phyloP scores from a whole-genome alignment of 2,797 vertebrate species.

The Leptodactylus fallax region DNA sequence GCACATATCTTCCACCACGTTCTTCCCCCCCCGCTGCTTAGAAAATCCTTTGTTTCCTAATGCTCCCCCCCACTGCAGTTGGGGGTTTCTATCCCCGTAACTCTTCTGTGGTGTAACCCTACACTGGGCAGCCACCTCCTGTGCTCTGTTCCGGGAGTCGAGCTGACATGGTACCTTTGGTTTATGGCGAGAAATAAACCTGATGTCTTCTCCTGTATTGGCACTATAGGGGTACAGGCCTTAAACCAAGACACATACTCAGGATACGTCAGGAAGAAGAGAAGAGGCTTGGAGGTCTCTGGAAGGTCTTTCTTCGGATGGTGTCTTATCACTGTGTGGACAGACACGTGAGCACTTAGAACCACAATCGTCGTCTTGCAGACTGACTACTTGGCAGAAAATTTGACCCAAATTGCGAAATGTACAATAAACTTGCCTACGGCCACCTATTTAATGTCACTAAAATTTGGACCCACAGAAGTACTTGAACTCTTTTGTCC shows the following conservation, averaged over 20 bases:
- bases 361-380: background rate
- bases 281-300: background rate
- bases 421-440: background rate
- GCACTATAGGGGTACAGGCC: constrained; percentile 13
- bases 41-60: constrained; percentile 63
- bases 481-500: constrained; percentile 21
- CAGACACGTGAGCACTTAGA: background rate
- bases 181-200: background rate
- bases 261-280: constrained; percentile 11
- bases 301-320: background rate
- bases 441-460: background rate
- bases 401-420: background rate
- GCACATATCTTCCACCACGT: constrained; percentile 11
- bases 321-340: constrained; percentile 6
- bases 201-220: constrained; percentile 36
- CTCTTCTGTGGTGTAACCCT: constrained; percentile 47
- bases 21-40: constrained; percentile 50
- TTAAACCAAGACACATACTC: constrained; percentile 27
- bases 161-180: background rate
- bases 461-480: background rate
- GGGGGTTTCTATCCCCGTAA: constrained; percentile 18
- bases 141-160: background rate
- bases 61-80: constrained; percentile 65
- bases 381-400: background rate
- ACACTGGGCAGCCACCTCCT: constrained; percentile 9